A percentile compares a stretch with the other conserved stretches of the same genome.
These are phyloP conservation scores for Pontoporia blainvillei DNA, from an alignment of 2,113 vertebrate species.

Conservation along the genomic window DNA sequence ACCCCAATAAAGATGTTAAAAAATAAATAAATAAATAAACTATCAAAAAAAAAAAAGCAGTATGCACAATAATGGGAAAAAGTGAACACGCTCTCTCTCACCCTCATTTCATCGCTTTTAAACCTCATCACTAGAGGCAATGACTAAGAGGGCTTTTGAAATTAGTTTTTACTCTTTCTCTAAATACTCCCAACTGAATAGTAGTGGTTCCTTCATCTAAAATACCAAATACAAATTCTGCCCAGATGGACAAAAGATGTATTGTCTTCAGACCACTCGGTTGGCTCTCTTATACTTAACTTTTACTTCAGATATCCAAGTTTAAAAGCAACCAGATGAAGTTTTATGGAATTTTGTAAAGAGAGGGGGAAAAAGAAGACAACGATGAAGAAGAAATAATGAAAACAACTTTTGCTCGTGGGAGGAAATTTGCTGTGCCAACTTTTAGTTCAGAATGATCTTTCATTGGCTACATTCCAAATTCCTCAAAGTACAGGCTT, in stretches of 20 bases:
- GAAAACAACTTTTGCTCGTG: conserved; percentile 70
- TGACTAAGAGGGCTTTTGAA: conserved; percentile 44
- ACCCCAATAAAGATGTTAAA: too few relatives aligned
- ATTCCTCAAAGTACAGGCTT: conserved; percentile 55
- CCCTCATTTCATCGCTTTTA: background rate
- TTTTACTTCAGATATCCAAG: conserved; percentile 66
- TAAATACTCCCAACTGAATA: conserved; percentile 47
- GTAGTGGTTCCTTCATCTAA: conserved; percentile 35
- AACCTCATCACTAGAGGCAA: conserved; percentile 19
- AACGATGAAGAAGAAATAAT: conserved; percentile 65
- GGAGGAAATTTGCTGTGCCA: conserved; percentile 73
- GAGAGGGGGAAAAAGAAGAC: background rate
- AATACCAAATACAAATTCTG: conserved; percentile 53
- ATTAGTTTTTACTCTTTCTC: conserved; percentile 44
- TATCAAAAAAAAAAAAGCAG: too few relatives aligned
- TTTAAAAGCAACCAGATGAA: conserved; percentile 78
- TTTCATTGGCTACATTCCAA: conserved; percentile 58
- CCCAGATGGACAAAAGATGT: conserved; percentile 71
- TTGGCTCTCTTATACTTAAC: conserved; percentile 59
- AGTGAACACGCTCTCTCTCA: background rate
- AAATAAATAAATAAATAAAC: too few relatives aligned
- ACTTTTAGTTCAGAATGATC: conserved; percentile 63
- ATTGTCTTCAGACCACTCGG: conserved; percentile 65
- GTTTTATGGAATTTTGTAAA: conserved; percentile 67
- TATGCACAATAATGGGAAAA: background rate